phyloP scores from a whole-genome alignment of 2,113 vertebrate genomes.

The Solenodon paradoxus region DNA sequence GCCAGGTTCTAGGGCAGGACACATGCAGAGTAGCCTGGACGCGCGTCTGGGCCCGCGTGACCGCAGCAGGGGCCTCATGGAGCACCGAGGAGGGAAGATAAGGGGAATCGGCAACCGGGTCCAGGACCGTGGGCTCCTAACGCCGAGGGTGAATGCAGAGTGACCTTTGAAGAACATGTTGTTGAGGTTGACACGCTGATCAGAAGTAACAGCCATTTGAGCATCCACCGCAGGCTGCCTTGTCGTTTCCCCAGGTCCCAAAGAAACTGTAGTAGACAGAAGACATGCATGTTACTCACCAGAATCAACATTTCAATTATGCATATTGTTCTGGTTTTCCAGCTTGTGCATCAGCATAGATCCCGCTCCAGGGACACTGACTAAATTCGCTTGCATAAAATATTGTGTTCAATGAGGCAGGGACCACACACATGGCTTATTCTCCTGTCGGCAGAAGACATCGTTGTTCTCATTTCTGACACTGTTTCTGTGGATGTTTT shows the following conservation, averaged over 20 bases:
- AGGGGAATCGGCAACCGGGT: accelerated
- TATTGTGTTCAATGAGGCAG: not conserved
- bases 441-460: not conserved
- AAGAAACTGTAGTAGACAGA: not conserved
- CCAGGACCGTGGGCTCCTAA: not conserved
- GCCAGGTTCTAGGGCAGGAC: not conserved
- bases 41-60: accelerated
- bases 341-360: not conserved
- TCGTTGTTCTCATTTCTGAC: not conserved
- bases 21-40: not conserved
- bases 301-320: not conserved
- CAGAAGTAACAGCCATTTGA: not conserved
- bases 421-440: not conserved
- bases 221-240: not conserved
- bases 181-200: not conserved
- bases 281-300: not conserved
- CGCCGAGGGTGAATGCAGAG: not conserved
- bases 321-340: not conserved
- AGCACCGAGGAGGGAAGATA: too few relatives aligned
- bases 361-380: not conserved
- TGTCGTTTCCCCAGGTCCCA: accelerated
- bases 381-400: not conserved
- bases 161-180: not conserved
- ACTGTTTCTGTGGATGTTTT: not conserved
- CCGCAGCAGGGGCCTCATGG: not conserved